Evolutionary conservation across 1,140 invertebrate genomes (phyloP), one percentile per base, ranked within the genome.

Genomic region (Euura lappo): DNA sequence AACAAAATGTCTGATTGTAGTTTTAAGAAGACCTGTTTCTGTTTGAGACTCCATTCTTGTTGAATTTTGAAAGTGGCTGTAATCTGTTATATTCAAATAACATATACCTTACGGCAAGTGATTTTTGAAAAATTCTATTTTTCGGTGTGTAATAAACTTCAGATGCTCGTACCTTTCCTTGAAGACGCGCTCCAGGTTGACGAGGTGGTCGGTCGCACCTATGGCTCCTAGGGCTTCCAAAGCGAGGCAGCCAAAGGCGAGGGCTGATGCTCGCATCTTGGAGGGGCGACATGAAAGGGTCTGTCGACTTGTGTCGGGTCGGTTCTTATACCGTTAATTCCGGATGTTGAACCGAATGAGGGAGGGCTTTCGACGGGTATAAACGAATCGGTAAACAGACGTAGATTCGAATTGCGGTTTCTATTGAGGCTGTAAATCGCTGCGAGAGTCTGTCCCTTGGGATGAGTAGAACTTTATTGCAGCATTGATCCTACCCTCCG

Each of bases 151-250:
- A 28, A 28, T 28, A 28, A 28, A 28, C 28, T 28, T 28, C 28
- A 28, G 28, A 28, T 28, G 28, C 64, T 44, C 47, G 83, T 76
- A 88, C 87, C 86, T 86, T 72, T 85, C 82, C 7, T 81, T 80
- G 65, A 88, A 88, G 28, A 87, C 79, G 44, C 84, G 70, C 75
- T 88, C 87, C 10, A 88, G 51, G 51, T 60, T n/a, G 51, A 60
- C 51, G 51, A 60, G 51, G 51, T 60, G 51, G 51, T 60, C 51
- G 8, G 51, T 60, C 51, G 51, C 51, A 8, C 51, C 51, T 3
- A 60, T 60, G 6, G 51, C 51, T 11, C 51, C 51, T 8, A 60
- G 51, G 51, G 51, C 51, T n/a, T 60, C 51, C 4, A 60, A 5
- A 60, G 51, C 51, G 8, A 60, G 13, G 51, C 51, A 60, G 51